Evolutionary conservation across 1,140 invertebrate genomes (phyloP), one percentile per base, ranked within the genome.

Genomic region (Lordiphosa mommai): DNA sequence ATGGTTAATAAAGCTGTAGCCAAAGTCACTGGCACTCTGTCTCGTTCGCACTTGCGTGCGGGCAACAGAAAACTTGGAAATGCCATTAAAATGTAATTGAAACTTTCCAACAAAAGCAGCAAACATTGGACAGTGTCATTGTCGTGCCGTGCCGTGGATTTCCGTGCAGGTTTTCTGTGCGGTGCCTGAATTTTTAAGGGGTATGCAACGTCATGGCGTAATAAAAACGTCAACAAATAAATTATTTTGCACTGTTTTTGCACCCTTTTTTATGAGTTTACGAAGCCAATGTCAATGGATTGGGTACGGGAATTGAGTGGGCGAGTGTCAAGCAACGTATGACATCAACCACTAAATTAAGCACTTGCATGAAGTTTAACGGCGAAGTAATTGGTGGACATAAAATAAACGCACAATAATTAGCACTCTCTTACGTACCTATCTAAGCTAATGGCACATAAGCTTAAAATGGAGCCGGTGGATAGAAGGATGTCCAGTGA

Each of bases 401-500:
- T 43, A 27, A 43, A 8, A 12, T 43, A 27, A 43, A 27, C 10
- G 13, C 13, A 12, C 27, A 7, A 30, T 29, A 47, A 47, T 32
- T 47, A 32, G 16, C 20, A n/a, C 17, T 8, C 17, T 1, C n/a
- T 12, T 6, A 63, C 88, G 89, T 63, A 91, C 90, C 90, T 90
- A 88, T 98, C 96, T 23, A 97, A 92, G 60, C 94, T 95, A 80
- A 96, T 96, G 80, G 95, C 93, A 90, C 93, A 94, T 84, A 96
- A 88, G 80, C 93, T 93, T 43, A 96, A 90, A 79, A 96, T 93
- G 69, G 95, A 92, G 56, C 96, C 93, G 2, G 97, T 99, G 88
- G 97, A 98, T 1, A 97, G 93, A 3, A 98, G 91, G 34, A 99
- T 95, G 85, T 99, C 97, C 80, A 97, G 91, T 0, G 96, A 97